Base-by-base conservation (phyloP, 2,797 vertebrate species). In the Eurystomus glaucurus region DNA sequence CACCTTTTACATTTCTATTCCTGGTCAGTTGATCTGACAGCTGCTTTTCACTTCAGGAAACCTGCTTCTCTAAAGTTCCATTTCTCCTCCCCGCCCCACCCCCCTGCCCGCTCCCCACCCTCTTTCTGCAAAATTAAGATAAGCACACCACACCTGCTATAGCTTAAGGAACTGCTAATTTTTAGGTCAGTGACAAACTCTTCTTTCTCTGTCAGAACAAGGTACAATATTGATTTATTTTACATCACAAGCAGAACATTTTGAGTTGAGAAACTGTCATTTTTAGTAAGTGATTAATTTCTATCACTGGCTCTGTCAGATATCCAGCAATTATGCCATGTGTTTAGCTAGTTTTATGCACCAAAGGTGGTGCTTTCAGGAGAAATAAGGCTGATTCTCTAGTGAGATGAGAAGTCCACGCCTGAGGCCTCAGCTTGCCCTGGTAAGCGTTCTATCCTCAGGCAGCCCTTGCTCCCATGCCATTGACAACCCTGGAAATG, bases 281-380 rank as follows among this genome's bases (percentile, higher is more conserved):
- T 95, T 90, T 92, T 76, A 79, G 70, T 85, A 96, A 79, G 22
- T 28, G 69, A 54, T 51, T 14, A 66, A 79, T 90, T 85, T 77
- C 75, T 74, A 1, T 66, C 72, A 52, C 55, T 69, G 79, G 5
- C 23, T 72, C 79, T 69, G 41, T 76, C 33, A 41, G 46, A 80
- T 79, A 68, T 57, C 41, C 50, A 76, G 14, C 41, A 91, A 26
- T 76, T 55, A 61, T 46, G 10, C 26, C 55, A 58, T 1, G 1
- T 66, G 33, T 35, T 74, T 54, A 77, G 25, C 20, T 85, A 39
- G 2, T 25, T 88, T 68, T 62, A 11, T 62, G 28, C 25, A 65
- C 14, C 29, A 35, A 37, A 61, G 33, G 25, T 35, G 15, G 20
- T 55, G 17, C 21, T 94, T 86, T 78, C 37, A 55, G 58, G 37